phyloP scores from a whole-genome alignment of 2,888 invertebrate species.

The Eutolmus rufibarbis region DNA sequence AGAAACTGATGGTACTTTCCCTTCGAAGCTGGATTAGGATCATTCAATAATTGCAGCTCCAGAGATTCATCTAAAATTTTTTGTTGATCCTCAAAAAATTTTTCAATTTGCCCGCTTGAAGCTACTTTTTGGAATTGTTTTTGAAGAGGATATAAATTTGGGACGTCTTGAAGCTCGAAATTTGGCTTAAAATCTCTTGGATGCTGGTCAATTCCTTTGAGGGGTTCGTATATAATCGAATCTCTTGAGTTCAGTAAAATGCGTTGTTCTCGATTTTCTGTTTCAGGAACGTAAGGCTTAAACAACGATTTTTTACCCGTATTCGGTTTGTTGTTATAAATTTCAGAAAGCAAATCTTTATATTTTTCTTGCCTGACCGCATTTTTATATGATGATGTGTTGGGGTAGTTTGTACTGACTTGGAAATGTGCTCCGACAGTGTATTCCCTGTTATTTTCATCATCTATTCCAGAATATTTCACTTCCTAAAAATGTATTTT shows the following conservation, averaged over 20 bases:
- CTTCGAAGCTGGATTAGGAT: slow-evolving; percentile 39
- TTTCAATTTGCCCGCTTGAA: slow-evolving; percentile 42
- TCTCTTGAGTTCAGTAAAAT: neutral
- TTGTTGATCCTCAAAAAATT: slow-evolving; percentile 44
- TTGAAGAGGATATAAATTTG: slow-evolving; percentile 34
- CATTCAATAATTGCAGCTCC: slow-evolving; percentile 42
- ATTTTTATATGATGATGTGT: neutral
- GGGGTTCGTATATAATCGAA: neutral
- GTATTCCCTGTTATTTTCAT: slow-evolving; percentile 56
- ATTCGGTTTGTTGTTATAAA: neutral
- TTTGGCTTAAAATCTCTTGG: slow-evolving; percentile 13
- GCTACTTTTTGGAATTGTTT: slow-evolving; percentile 30
- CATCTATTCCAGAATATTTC: slow-evolving; percentile 41
- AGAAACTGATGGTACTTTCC: slow-evolving; percentile 43
- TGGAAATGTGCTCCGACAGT: slow-evolving; percentile 59
- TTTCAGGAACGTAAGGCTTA: neutral
- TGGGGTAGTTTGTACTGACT: slow-evolving; percentile 53
- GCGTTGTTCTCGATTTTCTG: neutral
- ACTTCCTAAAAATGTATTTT: neutral
- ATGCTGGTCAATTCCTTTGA: neutral
- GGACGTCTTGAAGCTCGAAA: slow-evolving; percentile 33
- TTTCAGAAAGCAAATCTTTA: neutral
- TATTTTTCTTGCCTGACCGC: neutral
- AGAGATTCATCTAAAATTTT: slow-evolving; percentile 42
- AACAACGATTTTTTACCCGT: neutral